Percentiles rank a stretch among this genome's conserved stretches.
These are phyloP conservation scores for Drosophila falleni DNA, from an alignment of 2,888 invertebrate species.

Conservation along the genomic window DNA sequence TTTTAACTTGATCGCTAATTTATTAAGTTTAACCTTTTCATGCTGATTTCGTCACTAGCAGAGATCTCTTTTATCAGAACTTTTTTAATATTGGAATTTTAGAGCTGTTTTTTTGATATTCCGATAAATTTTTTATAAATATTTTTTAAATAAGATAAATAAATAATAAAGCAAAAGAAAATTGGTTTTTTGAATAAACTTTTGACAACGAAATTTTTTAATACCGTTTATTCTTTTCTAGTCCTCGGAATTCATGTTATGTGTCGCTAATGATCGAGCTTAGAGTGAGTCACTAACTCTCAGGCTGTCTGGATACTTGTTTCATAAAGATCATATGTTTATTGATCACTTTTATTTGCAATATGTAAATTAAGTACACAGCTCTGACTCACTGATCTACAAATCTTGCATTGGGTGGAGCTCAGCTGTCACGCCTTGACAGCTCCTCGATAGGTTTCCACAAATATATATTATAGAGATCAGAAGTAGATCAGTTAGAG, in stretches of 20 bases:
- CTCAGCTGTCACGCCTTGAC: conserved; percentile 2
- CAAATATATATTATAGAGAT: not conserved
- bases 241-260: not conserved
- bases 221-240: too few relatives aligned
- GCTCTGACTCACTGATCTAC: conserved; percentile 29
- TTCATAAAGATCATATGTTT: conserved; percentile 12
- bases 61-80: too few relatives aligned
- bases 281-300: conserved; percentile 17
- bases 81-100: too few relatives aligned
- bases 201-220: too few relatives aligned
- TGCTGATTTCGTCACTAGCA: too few relatives aligned
- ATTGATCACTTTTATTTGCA: conserved; percentile 20
- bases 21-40: not conserved
- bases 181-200: too few relatives aligned
- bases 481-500: not conserved
- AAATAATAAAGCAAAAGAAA: too few relatives aligned
- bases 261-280: not conserved
- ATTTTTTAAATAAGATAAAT: too few relatives aligned
- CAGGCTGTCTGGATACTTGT: conserved; percentile 13
- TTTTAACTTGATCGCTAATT: too few relatives aligned
- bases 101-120: too few relatives aligned
- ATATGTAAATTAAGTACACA: conserved; percentile 14
- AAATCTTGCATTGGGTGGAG: conserved; percentile 10
- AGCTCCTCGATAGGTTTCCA: not conserved
- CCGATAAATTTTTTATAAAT: too few relatives aligned